Conservation (phyloP, 2,797 vertebrate species). For the Threskiornis aethiopicus region DNA sequence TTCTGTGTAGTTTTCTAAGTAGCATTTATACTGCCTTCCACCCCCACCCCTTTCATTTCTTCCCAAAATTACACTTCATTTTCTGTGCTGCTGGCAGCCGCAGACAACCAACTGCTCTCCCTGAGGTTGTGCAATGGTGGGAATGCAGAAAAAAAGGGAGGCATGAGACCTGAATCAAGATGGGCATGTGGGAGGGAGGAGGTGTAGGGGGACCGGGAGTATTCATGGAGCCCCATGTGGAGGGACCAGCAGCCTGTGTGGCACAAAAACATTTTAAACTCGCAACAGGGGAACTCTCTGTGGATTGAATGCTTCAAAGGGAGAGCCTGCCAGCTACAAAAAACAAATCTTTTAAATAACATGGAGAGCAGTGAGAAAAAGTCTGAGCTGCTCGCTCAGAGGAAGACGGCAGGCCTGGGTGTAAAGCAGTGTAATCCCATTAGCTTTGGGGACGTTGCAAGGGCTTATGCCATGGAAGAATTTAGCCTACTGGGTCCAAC, state of each 20-base stretch:
- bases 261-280: background rate
- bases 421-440: background rate
- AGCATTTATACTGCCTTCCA: background rate
- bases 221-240: fast-evolving
- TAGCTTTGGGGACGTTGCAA: background rate
- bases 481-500: background rate
- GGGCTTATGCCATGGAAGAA: background rate
- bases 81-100: background rate
- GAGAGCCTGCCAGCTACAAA: background rate
- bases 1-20: background rate
- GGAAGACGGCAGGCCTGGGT: background rate
- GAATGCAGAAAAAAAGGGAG: background rate
- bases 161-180: background rate
- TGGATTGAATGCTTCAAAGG: background rate
- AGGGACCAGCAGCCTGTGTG: background rate
- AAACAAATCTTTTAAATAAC: background rate
- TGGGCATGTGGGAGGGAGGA: background rate
- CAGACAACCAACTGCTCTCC: background rate
- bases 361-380: background rate
- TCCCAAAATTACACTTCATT: background rate
- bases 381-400: fast-evolving
- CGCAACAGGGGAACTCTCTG: background rate
- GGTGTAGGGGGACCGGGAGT: background rate
- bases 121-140: background rate
- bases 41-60: background rate